phyloP scores from a whole-genome alignment of 2,888 invertebrate genomes.

The Calliopum simillimum region DNA sequence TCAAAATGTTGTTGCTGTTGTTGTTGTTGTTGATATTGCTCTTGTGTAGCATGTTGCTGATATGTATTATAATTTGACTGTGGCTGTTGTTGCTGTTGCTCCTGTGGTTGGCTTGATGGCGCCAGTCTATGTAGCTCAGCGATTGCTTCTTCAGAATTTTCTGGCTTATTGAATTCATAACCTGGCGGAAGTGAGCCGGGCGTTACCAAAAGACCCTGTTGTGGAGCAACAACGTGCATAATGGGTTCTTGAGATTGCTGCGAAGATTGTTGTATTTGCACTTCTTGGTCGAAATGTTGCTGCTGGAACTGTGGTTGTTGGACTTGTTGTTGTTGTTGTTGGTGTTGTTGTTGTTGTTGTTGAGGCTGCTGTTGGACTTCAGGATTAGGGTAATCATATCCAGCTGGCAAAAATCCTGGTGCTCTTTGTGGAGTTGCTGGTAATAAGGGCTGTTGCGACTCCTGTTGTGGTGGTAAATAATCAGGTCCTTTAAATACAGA shows the following conservation, averaged over 20 bases:
- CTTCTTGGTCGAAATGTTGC: not conserved
- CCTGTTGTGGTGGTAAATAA: slow-evolving; percentile 16
- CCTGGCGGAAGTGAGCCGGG: slow-evolving; percentile 49
- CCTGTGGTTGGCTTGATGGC: slow-evolving; percentile 47
- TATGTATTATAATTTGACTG: slow-evolving; percentile 42
- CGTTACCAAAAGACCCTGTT: not conserved
- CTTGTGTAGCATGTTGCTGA: slow-evolving; percentile 40
- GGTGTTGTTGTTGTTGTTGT: not conserved
- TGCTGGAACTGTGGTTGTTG: not conserved
- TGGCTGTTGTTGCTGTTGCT: slow-evolving; percentile 45
- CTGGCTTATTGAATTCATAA: slow-evolving; percentile 56
- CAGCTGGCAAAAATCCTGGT: slow-evolving; percentile 29
- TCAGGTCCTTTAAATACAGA: slow-evolving; percentile 19
- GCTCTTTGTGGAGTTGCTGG: not conserved
- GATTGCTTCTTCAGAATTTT: slow-evolving; percentile 51
- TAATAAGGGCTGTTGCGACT: not conserved
- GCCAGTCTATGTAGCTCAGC: slow-evolving; percentile 50
- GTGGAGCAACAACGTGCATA: not conserved
- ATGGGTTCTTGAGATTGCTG: not conserved
- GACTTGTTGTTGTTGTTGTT: not conserved
- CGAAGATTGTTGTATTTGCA: not conserved
- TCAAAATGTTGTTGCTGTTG: slow-evolving; percentile 40
- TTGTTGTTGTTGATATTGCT: slow-evolving; percentile 25
- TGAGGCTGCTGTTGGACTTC: not conserved
- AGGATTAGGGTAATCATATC: not conserved